phyloP scores from a whole-genome alignment of 2,888 invertebrate species.

The Esperia sulphurella region DNA sequence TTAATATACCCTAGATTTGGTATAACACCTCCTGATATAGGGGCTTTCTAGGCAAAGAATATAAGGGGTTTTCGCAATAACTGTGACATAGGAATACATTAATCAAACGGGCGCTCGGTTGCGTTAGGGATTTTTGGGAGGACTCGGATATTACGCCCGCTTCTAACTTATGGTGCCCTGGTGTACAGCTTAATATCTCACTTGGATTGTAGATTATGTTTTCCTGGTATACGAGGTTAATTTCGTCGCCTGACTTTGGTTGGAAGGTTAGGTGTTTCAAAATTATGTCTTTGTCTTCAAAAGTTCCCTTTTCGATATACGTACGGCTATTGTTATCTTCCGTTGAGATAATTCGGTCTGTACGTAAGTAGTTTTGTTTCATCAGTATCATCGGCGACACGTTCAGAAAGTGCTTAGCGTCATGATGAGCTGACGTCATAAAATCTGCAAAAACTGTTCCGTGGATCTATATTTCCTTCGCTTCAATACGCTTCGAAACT shows the following conservation, averaged over 20 bases:
- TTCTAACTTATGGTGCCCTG: slow-evolving; percentile 59
- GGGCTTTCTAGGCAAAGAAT: slow-evolving; percentile 47
- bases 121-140: slow-evolving; percentile 46
- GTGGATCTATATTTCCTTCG: too few relatives aligned
- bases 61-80: slow-evolving; percentile 60
- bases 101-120: slow-evolving; percentile 55
- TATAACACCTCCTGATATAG: slow-evolving; percentile 63
- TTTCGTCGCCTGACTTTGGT: not conserved
- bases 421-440: too few relatives aligned
- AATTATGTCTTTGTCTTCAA: too few relatives aligned
- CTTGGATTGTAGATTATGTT: slow-evolving; percentile 18
- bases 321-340: too few relatives aligned
- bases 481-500: too few relatives aligned
- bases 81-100: slow-evolving; percentile 72
- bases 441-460: too few relatives aligned
- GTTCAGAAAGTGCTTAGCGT: too few relatives aligned
- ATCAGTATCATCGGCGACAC: too few relatives aligned
- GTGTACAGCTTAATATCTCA: slow-evolving; percentile 43
- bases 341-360: too few relatives aligned
- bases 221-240: not conserved
- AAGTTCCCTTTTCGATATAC: too few relatives aligned
- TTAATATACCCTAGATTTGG: slow-evolving; percentile 77
- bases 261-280: not conserved
- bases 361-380: too few relatives aligned
- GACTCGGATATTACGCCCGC: slow-evolving; percentile 57